Evolutionary conservation across 2,797 vertebrate species (phyloP), one percentile per base, ranked within the genome.

Genomic region (Picus viridis): DNA sequence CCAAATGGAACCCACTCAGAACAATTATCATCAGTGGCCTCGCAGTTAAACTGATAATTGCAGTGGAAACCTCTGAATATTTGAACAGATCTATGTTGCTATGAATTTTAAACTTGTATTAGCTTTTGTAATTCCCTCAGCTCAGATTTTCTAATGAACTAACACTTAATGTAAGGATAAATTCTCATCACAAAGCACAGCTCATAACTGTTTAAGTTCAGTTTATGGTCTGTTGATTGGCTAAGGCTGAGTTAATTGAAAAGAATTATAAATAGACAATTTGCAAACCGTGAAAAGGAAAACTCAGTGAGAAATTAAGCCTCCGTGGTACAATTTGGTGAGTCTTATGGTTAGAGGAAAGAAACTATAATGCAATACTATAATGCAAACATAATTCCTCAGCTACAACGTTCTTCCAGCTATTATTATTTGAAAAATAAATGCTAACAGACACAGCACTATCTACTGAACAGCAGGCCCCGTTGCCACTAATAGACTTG

Each of bases 181-280:
- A 97, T 97, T 96, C 94, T 97, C 76, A 93, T 97, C 88, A 93
- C 90, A 93, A 96, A 97, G 77, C 86, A 88, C 75, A 96, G 78
- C 88, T 97, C 93, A 74, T 94, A 96, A 96, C 94, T 90, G 73
- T 92, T 96, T 93, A 96, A 96, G 91, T 95, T 97, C 90, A 93
- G 89, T 97, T 97, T 97, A 96, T 94, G 92, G 81, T 93, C 94
- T 95, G 89, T 90, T 97, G 96, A 97, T 96, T 96, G 97, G 95
- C 68, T 96, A 83, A 96, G 87, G 74, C 86, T 47, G 89, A 96
- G 94, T 96, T 97, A 97, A 97, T 97, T 97, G 96, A 97, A 97
- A 97, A 83, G 96, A 97, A 97, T 97, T 97, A 96, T 84, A 96
- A 95, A 92, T 17, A 97, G 91, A 95, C 83, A 91, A 95, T 96